Percentiles rank a stretch among this genome's conserved stretches.
Conservation (phyloP, 1,140 invertebrate genomes). For the Marisa cornuarietis region DNA sequence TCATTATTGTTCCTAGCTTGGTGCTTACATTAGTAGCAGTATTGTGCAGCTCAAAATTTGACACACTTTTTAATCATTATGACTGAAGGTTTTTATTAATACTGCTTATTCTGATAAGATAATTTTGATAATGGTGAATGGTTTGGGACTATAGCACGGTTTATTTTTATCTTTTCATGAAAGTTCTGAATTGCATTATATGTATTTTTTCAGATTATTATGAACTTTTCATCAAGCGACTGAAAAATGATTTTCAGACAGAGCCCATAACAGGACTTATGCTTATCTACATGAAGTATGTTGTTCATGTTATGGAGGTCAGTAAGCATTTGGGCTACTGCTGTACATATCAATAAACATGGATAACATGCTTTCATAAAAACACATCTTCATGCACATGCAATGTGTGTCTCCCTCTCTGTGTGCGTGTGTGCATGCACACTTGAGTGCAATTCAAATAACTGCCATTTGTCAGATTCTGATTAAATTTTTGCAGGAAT, state of each 20-base stretch:
- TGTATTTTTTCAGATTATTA: slow-evolving; percentile 50
- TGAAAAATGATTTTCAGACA: slow-evolving; percentile 50
- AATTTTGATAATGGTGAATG: neutral
- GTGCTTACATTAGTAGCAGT: no score
- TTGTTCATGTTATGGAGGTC: slow-evolving; percentile 60
- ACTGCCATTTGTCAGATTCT: no score
- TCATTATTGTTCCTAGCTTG: no score
- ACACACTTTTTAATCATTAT: neutral
- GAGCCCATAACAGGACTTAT: slow-evolving; percentile 56
- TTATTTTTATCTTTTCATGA: neutral
- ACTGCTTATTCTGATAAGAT: neutral
- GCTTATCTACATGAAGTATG: slow-evolving; percentile 57
- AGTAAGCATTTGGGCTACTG: neutral
- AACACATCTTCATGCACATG: no score
- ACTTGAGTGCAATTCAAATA: no score
- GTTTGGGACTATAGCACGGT: neutral
- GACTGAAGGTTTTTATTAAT: neutral
- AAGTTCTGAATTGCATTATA: neutral
- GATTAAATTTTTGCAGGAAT: no score
- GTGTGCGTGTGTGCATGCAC: no score
- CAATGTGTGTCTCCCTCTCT: no score
- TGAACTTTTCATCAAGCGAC: slow-evolving; percentile 52
- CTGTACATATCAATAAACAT: no score
- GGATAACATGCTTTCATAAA: no score
- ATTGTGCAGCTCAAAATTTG: neutral